phyloP scores from a whole-genome alignment of 2,888 invertebrate genomes.

The Cataglyphis rosenhaueri region DNA sequence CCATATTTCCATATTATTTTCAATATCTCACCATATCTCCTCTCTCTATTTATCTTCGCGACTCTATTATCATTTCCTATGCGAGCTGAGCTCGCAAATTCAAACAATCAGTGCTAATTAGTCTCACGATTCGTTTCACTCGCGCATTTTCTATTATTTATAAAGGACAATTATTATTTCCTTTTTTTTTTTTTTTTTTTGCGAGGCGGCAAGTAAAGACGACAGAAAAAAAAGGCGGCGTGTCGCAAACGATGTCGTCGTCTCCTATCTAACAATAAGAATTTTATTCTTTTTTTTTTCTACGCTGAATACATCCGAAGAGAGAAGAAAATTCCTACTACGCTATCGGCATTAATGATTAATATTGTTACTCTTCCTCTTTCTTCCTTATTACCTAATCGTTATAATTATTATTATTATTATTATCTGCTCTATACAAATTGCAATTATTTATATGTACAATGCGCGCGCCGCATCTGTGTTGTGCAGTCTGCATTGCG shows the following conservation, averaged over 20 bases:
- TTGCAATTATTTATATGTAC: slow-evolving; percentile 62
- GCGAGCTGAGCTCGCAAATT: neutral
- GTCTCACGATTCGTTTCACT: slow-evolving; percentile 4
- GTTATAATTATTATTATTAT: slow-evolving; percentile 35
- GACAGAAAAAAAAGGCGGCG: slow-evolving; percentile 31
- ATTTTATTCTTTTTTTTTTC: slow-evolving; percentile 10
- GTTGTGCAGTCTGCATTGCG: slow-evolving; percentile 41
- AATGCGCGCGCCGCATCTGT: slow-evolving; percentile 36
- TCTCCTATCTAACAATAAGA: neutral
- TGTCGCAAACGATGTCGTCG: slow-evolving; percentile 14
- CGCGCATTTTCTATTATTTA: neutral
- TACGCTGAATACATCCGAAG: slow-evolving; percentile 42
- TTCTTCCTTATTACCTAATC: neutral
- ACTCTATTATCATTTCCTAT: slow-evolving; percentile 10
- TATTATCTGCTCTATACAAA: slow-evolving; percentile 64
- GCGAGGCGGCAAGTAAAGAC: slow-evolving; percentile 16
- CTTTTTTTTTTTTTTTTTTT: neutral
- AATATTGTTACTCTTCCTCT: slow-evolving; percentile 39
- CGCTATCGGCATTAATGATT: slow-evolving; percentile 42
- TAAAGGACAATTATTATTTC: neutral
- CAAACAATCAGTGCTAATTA: slow-evolving; percentile 22
- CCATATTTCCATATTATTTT: no score
- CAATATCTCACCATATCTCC: neutral
- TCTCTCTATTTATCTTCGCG: slow-evolving; percentile 15
- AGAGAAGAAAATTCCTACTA: slow-evolving; percentile 50